Evolutionary conservation across 2,797 vertebrate species (phyloP).

Genomic region (Lutjanus campechanus): DNA sequence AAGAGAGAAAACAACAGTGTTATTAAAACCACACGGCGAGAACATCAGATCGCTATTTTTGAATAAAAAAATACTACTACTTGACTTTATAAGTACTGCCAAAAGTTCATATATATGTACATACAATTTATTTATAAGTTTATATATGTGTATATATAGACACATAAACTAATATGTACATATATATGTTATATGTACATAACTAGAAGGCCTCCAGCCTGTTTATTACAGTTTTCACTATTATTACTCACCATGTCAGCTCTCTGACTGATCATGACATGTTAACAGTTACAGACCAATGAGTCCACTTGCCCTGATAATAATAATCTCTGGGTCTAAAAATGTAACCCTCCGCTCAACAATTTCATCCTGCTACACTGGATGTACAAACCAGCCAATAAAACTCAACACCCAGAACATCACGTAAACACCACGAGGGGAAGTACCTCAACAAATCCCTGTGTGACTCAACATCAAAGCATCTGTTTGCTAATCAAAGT

Average conservation of each 20-base stretch:
- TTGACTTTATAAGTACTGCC: neutral
- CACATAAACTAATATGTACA: too few species aligned
- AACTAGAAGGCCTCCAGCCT: neutral
- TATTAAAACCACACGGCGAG: neutral
- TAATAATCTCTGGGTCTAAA: neutral
- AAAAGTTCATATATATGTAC: neutral
- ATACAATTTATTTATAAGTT: too few species aligned
- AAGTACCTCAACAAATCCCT: conserved; percentile 30
- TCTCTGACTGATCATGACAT: conserved; percentile 7
- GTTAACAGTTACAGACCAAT: conserved; percentile 4
- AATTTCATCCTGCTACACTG: conserved; percentile 32
- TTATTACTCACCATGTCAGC: neutral
- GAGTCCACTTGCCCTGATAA: conserved; percentile 3
- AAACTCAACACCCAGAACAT: conserved; percentile 61
- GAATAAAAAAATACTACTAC: too few species aligned
- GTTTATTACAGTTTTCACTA: neutral
- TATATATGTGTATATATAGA: too few species aligned
- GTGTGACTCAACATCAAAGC: conserved; percentile 50
- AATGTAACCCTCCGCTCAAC: conserved; percentile 16
- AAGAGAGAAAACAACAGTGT: neutral
- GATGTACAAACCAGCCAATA: conserved; percentile 36
- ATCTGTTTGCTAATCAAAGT: conserved; percentile 36
- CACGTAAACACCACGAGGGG: conserved; percentile 53
- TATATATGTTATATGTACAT: too few species aligned
- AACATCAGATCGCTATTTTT: neutral